Base-by-base conservation (phyloP, 2,797 vertebrate species). In the Zenarchopterus dispar region DNA sequence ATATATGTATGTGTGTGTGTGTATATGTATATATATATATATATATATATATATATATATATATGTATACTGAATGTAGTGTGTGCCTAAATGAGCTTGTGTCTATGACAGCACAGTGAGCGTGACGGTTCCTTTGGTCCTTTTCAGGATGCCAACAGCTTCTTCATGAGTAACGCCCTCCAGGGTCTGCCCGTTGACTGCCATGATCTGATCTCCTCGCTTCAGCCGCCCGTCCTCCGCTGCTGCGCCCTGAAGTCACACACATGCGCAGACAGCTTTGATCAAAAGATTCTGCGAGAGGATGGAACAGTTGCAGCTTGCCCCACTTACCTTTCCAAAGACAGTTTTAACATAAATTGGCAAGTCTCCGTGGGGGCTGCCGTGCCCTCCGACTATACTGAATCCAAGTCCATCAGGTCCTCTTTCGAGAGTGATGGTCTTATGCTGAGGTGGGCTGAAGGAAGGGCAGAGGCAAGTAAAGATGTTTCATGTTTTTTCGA, bases 281-380 rank as follows among this genome's bases (percentile, higher is more conserved):
- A 8, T 67, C n/a, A 9, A 23, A 17, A 5, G n/a, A 8, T 7
- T 31, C 1, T 36, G 58, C 42, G 17, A 26, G 41, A 61, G 21
- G 1, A n/a, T n/a, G 8, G 5, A 22, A 70, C 4, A 1, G 1
- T 1, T 13, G 19, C 0, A 8, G 21, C 11, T 21, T 45, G 24
- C 0, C 5, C 8, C 8, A 24, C 81, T 65, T 81, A 97, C 98
- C 94, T 99, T 99, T 64, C 93, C 94, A 79, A 99, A 99, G 45
- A 99, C 97, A 0, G 97, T 99, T 90, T 99, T 99, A 16, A 99
- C 95, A 59, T 99, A 99, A 86, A 99, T 99, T 1, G 98, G 98
- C 64, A 99, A 79, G 81, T 99, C 98, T 76, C 98, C 98, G 1
- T 99, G 98, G 6, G 97, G 96, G 81, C 98, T 99, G 67, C 98